A percentile compares a stretch with the other conserved stretches of the same genome.
Evolutionary conservation across 1,140 invertebrate species (phyloP).

Genomic region (Drosophila parabipectinata): DNA sequence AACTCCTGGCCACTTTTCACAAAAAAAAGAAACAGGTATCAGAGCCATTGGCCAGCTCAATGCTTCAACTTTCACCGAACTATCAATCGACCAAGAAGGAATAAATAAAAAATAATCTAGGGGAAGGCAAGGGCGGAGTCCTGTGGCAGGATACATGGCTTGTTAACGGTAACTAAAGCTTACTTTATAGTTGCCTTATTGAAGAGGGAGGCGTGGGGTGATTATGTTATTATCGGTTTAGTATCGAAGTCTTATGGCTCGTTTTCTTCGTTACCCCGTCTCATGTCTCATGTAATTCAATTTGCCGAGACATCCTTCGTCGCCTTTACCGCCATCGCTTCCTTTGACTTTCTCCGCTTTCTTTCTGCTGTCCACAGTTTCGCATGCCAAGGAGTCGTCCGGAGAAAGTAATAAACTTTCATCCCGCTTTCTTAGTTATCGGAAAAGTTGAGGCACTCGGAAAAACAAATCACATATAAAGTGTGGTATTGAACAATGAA

Average conservation of each 20-base stretch:
- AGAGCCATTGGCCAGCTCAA: conserved; percentile 10
- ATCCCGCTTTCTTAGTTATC: conserved; percentile 34
- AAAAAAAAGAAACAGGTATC: background rate
- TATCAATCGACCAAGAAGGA: conserved; percentile 29
- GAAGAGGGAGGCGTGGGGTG: conserved; percentile 26
- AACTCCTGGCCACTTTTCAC: background rate
- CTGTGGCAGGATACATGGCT: conserved; percentile 50
- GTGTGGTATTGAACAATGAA: background rate
- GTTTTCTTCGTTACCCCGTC: conserved; percentile 45
- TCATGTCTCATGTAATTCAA: conserved; percentile 60
- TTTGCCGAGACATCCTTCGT: conserved; percentile 42
- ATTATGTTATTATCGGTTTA: conserved; percentile 81
- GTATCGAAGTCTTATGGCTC: conserved; percentile 66
- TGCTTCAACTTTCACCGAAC: conserved; percentile 24
- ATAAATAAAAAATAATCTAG: background rate
- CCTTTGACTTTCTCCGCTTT: background rate
- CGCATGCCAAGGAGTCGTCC: conserved; percentile 59
- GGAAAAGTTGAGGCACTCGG: conserved; percentile 31
- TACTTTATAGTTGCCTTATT: conserved; percentile 42
- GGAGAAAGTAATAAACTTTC: conserved; percentile 76
- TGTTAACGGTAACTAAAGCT: conserved; percentile 75
- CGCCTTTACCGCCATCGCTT: conserved; percentile 3
- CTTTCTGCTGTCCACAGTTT: conserved; percentile 20
- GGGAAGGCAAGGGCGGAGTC: conserved; percentile 6
- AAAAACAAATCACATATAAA: background rate